These are phyloP conservation scores for Lasioglossum calceatum DNA, from an alignment of 2,888 invertebrate genomes.

Conservation along the genomic window DNA sequence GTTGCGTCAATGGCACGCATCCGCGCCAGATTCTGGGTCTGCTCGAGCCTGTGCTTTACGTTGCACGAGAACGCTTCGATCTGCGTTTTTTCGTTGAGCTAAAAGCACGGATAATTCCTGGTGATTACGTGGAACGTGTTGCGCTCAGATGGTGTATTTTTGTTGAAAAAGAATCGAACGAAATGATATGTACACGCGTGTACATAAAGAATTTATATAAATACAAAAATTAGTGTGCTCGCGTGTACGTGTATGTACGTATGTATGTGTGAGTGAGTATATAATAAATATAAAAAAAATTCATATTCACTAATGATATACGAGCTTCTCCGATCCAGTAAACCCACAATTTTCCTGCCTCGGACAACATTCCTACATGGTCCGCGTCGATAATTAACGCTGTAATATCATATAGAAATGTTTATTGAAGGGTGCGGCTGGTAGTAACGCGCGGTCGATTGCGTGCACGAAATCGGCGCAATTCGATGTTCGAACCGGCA, in stretches of 20 bases:
- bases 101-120: constrained; percentile 35
- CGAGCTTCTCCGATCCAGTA: constrained; percentile 78
- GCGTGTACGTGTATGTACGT: not conserved
- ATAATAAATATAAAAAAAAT: constrained; percentile 29
- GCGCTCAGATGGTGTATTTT: not conserved
- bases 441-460: not conserved
- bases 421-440: constrained; percentile 29
- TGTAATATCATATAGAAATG: constrained; percentile 56
- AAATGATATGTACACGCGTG: not conserved
- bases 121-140: not conserved
- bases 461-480: constrained; percentile 4
- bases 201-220: not conserved
- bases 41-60: constrained; percentile 65
- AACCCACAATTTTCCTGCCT: constrained; percentile 75
- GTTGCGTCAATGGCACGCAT: constrained; percentile 62
- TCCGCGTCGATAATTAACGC: constrained; percentile 75
- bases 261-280: no score
- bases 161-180: not conserved
- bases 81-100: constrained; percentile 74
- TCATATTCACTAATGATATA: constrained; percentile 74
- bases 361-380: constrained; percentile 75
- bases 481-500: constrained; percentile 1
- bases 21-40: constrained; percentile 46
- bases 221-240: not conserved
- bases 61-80: constrained; percentile 73